Evolutionary conservation across 2,113 vertebrate genomes (phyloP), one percentile per base, ranked within the genome.

Genomic region (Pterophyllum scalare): DNA sequence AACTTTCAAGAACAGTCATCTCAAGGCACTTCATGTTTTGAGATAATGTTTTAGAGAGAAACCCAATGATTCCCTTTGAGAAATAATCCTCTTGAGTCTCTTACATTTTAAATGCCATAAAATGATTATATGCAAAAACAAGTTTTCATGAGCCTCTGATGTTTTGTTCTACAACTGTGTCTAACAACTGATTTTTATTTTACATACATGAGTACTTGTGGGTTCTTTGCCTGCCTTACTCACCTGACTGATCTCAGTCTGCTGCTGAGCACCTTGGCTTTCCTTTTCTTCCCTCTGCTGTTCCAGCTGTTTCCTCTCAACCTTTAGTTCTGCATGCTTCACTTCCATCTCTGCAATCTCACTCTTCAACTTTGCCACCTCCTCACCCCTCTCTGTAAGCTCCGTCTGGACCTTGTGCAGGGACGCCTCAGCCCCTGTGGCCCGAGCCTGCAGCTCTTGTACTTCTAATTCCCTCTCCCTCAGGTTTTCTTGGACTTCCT

Each of bases 201-300:
- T 70, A 11, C 3, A 24, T n/a, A 15, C 33, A 31, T 7, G 38
- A 1, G 11, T 0, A 17, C 64, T 43, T 28, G 17, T 77, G 20
- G 11, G n/a, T 59, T 28, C 2, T 43, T 52, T 72, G 46, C 17
- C 13, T 60, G 15, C 20, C 13, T 1, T 4, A 54, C 94, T 94
- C 90, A 99, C 98, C 95, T 99, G 98, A 91, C 97, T 96, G 72
- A 99, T 97, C 91, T 99, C 98, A 0, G 95, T 96, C 87, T 99
- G 98, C 90, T 98, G 97, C 57, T 98, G 97, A 38, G 97, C 87
- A 19, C 95, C 95, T 49, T 98, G 97, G 82, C 96, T 98, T 60
- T 99, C 98, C 79, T 97, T 97, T 79, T 99, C 98, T 77, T 99
- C 98, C 74, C 94, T 96, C 88, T 99, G 98, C 67, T 99, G 98